Base-by-base conservation (phyloP, 2,113 vertebrate species). In the Varanus salvator region DNA sequence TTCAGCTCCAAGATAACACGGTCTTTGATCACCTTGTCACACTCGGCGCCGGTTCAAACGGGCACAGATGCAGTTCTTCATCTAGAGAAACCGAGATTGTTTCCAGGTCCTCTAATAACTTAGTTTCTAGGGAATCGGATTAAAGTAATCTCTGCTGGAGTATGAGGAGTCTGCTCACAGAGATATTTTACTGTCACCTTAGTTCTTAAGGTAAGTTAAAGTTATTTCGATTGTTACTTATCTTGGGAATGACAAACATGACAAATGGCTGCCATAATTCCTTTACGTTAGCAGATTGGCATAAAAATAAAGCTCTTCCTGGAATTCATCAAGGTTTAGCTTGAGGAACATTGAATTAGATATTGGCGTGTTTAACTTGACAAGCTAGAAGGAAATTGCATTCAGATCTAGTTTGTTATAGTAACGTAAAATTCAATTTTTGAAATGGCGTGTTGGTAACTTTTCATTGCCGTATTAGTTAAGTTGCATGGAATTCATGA, bases 211-310 rank as follows among this genome's bases (percentile, higher is more conserved):
- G 94, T 94, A 93, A 95, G 94, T 91, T 95, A 54, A 94, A 95
- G 93, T 93, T 92, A 94, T 96, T 96, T 92, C 90, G 75, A 3
- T 93, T 94, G 92, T 96, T 94, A 92, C 93, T 96, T 96, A 94
- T 95, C 96, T 96, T 90, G 74, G 86, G 84, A 81, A 25, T 91
- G 93, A 95, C 85, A 93, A 90, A 90, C 89, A 19, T 96, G 97
- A 97, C 93, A 95, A 96, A 97, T 95, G 94, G 92, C 93, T 93
- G 91, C 88, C 84, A 95, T 95, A 95, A 97, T 97, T 96, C 96
- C 93, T 94, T 96, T 80, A 95, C 77, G 93, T 93, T 91, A 92
- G 84, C 88, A 92, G 94, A 94, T 95, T 93, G 92, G 84, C 88
- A 91, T 93, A 94, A 95, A 80, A 95, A 91, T 34, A 87, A 86